These are phyloP conservation scores for Lucilia cuprina DNA, from an alignment of 1,140 invertebrate species.

Conservation along the genomic window DNA sequence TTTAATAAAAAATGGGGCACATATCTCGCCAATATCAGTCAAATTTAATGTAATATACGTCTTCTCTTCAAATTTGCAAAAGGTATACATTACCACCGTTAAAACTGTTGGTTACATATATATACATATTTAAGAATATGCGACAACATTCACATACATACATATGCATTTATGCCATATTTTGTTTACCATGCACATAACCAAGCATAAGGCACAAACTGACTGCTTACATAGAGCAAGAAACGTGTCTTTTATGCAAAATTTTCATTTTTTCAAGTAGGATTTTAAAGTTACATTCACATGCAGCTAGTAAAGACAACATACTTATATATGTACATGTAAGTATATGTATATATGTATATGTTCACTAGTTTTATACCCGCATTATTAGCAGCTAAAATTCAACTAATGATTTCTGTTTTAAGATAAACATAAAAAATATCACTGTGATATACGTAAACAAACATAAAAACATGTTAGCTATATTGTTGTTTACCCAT, in stretches of 20 bases:
- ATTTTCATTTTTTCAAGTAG: constrained; percentile 10
- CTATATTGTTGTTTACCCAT: too few relatives aligned
- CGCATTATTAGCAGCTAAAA: not conserved
- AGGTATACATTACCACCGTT: too few relatives aligned
- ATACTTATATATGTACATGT: too few relatives aligned
- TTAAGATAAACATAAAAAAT: constrained; percentile 31
- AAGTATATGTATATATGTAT: too few relatives aligned
- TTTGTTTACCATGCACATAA: not conserved
- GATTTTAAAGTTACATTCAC: constrained; percentile 21
- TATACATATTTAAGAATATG: too few relatives aligned
- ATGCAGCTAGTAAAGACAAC: not conserved
- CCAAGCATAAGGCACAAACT: too few relatives aligned
- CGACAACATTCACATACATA: not conserved
- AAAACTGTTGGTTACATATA: too few relatives aligned
- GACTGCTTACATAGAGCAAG: not conserved
- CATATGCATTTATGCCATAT: not conserved
- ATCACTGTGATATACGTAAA: constrained; percentile 1
- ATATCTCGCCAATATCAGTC: too few relatives aligned
- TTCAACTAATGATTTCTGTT: constrained; percentile 29
- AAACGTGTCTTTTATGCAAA: constrained; percentile 33
- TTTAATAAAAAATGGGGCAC: too few relatives aligned
- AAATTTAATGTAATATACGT: too few relatives aligned
- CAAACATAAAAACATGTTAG: not conserved
- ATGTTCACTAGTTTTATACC: not conserved
- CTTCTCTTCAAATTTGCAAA: too few relatives aligned